Conservation (phyloP, 2,113 vertebrate genomes). For the Phycodurus eques region DNA sequence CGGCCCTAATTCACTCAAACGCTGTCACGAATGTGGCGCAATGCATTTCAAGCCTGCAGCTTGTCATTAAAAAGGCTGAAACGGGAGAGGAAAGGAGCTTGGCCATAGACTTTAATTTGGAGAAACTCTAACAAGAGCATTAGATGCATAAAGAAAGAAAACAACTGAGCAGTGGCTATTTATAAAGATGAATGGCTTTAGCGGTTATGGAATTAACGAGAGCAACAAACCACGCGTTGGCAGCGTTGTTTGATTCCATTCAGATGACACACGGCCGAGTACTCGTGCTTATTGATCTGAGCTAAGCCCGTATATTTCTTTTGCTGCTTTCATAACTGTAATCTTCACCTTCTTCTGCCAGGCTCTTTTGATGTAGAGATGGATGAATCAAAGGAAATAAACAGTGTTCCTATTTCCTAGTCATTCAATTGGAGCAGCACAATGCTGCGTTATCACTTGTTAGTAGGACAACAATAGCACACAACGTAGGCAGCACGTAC, state of each 20-base stretch:
- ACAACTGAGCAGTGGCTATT: slow-evolving; percentile 37
- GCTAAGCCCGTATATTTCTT: slow-evolving; percentile 46
- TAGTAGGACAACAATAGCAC: background rate
- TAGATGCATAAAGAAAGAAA: slow-evolving; percentile 35
- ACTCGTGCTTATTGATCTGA: slow-evolving; percentile 38
- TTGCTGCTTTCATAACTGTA: slow-evolving; percentile 47
- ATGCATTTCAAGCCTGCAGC: slow-evolving; percentile 23
- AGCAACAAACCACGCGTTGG: slow-evolving; percentile 58
- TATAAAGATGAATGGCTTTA: slow-evolving; percentile 50
- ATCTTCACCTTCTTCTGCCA: slow-evolving; percentile 38
- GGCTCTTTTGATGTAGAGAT: slow-evolving; percentile 17
- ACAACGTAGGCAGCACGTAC: background rate
- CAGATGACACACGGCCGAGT: slow-evolving; percentile 22
- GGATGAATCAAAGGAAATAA: slow-evolving; percentile 15
- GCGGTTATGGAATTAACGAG: slow-evolving; percentile 50
- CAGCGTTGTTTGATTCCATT: slow-evolving; percentile 38
- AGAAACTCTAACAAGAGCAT: slow-evolving; percentile 45
- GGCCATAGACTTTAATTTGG: background rate
- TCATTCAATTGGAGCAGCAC: slow-evolving; percentile 11
- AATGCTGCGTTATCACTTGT: slow-evolving; percentile 1
- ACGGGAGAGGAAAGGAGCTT: background rate
- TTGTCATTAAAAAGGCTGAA: slow-evolving; percentile 14
- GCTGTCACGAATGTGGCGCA: slow-evolving; percentile 58
- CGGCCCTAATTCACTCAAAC: slow-evolving; percentile 60
- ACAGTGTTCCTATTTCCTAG: slow-evolving; percentile 1